phyloP scores from a whole-genome alignment of 2,113 vertebrate species.

The Apaloderma vittatum region DNA sequence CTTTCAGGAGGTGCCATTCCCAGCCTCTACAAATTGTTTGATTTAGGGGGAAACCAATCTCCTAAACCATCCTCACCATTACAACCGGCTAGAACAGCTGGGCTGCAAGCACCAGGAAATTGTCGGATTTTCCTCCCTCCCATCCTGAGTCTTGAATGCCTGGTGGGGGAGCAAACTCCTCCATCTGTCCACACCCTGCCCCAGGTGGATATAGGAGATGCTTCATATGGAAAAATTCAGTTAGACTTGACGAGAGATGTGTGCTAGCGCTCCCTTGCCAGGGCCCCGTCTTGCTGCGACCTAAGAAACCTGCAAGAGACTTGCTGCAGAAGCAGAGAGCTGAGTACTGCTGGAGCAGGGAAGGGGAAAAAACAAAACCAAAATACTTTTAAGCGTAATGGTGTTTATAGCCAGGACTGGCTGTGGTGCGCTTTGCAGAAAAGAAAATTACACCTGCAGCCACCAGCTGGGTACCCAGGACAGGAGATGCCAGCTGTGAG shows the following conservation, averaged over 20 bases:
- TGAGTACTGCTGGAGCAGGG: too few relatives aligned
- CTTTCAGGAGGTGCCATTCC: neutral
- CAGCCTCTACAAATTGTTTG: neutral
- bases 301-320: neutral
- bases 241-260: conserved; percentile 46
- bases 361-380: neutral
- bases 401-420: neutral
- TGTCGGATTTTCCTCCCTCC: neutral
- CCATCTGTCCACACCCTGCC: conserved; percentile 26
- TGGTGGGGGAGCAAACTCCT: neutral
- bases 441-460: neutral
- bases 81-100: conserved; percentile 13
- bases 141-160: neutral
- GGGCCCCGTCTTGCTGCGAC: neutral
- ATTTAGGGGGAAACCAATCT: neutral
- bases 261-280: conserved; percentile 15
- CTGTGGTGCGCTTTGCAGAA: neutral
- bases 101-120: neutral
- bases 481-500: neutral
- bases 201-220: conserved; percentile 27
- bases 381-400: neutral
- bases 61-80: neutral
- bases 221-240: conserved; percentile 32
- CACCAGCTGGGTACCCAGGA: neutral
- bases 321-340: neutral